A percentile compares a stretch with the other conserved stretches of the same genome.
Conservation (phyloP, 2,113 vertebrate genomes). For the Catagonus wagneri region DNA sequence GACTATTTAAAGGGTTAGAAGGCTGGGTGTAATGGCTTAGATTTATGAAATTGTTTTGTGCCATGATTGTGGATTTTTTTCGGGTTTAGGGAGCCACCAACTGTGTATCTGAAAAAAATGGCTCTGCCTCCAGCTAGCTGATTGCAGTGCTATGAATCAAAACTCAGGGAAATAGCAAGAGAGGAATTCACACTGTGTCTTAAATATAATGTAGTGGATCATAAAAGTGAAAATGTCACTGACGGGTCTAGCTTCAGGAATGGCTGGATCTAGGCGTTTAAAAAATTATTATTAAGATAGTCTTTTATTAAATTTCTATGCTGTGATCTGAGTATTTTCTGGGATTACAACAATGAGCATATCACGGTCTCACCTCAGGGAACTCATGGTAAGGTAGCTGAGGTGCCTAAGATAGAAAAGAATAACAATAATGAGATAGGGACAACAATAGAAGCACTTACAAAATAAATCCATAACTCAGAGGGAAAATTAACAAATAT, state of each 20-base stretch:
- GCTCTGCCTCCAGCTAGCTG: background rate
- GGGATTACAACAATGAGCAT: background rate
- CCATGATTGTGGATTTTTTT: background rate
- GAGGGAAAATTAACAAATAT: background rate
- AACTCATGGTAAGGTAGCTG: background rate
- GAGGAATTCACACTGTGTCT: background rate
- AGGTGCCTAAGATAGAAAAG: background rate
- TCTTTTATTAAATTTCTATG: constrained; percentile 10
- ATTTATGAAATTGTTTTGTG: background rate
- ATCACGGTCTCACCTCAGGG: background rate
- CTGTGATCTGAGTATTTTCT: background rate
- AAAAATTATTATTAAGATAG: background rate
- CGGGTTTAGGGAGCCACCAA: background rate
- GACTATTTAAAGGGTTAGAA: background rate
- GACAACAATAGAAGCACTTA: background rate
- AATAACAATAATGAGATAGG: background rate
- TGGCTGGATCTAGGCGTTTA: background rate
- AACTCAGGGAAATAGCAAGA: background rate
- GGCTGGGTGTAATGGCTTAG: background rate
- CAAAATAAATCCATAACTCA: background rate
- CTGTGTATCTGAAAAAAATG: constrained; percentile 3
- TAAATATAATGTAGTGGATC: background rate
- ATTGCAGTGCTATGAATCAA: background rate
- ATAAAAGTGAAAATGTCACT: background rate
- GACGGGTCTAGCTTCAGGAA: background rate